phyloP scores from a whole-genome alignment of 2,797 vertebrate genomes.

The Orestias chungarensis region DNA sequence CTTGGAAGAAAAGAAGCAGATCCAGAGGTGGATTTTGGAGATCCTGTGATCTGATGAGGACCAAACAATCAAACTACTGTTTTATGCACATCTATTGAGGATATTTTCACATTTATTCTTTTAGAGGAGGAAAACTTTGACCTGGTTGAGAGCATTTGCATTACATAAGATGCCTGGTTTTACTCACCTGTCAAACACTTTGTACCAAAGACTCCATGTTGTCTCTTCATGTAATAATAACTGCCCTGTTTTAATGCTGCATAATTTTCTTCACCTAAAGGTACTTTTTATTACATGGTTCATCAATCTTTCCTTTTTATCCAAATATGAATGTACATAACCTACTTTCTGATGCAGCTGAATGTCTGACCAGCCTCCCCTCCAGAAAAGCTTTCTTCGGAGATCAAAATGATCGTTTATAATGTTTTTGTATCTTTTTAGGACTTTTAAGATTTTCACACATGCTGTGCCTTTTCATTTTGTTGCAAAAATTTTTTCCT shows the following conservation, averaged over 20 bases:
- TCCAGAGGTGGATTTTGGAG: conserved; percentile 88
- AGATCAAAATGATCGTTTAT: conserved; percentile 23
- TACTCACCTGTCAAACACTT: neutral
- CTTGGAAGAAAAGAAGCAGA: conserved; percentile 79
- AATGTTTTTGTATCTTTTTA: conserved; percentile 41
- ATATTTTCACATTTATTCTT: conserved; percentile 1
- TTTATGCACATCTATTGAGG: conserved; percentile 2
- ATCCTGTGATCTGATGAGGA: conserved; percentile 76
- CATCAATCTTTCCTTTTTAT: conserved; percentile 4
- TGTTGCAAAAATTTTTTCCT: conserved; percentile 43
- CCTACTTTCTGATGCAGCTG: conserved; percentile 6
- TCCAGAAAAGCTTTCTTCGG: conserved; percentile 33
- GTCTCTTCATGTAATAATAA: conserved; percentile 11
- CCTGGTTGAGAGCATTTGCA: neutral
- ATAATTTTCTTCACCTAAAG: conserved; percentile 9
- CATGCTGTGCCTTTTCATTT: conserved; percentile 9
- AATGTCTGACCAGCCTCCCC: conserved; percentile 20
- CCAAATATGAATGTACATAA: conserved; percentile 26
- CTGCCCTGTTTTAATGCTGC: conserved; percentile 61
- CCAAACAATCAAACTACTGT: neutral
- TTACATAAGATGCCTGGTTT: neutral
- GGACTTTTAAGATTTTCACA: conserved; percentile 19
- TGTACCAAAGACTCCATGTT: conserved; percentile 13
- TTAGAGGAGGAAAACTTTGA: neutral
- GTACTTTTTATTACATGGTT: conserved; percentile 35